phyloP scores from a whole-genome alignment of 2,888 invertebrate species.

The Sarcophaga caerulescens region DNA sequence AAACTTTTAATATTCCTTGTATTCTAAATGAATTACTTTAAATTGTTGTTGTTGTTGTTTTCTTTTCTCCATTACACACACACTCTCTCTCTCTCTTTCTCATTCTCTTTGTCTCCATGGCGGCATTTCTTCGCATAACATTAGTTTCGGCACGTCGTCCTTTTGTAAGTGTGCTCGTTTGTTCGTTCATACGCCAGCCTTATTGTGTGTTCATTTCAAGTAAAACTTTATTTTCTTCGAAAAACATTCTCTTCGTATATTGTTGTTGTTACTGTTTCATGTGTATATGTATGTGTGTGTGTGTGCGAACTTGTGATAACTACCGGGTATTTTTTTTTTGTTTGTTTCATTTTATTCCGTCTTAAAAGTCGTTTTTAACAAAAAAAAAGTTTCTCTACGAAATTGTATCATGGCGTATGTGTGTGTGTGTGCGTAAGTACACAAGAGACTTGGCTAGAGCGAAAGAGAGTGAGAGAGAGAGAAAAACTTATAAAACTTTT shows the following conservation, averaged over 20 bases:
- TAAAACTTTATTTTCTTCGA: not conserved
- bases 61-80: too few relatives aligned
- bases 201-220: not conserved
- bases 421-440: not conserved
- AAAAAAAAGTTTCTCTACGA: too few relatives aligned
- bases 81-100: not conserved
- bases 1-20: constrained; percentile 37
- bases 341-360: too few relatives aligned
- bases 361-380: too few relatives aligned
- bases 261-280: not conserved
- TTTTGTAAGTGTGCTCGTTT: not conserved
- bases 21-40: constrained; percentile 72
- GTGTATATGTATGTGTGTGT: not conserved
- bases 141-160: not conserved
- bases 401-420: not conserved
- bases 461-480: not conserved
- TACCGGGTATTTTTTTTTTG: too few relatives aligned
- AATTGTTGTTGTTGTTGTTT: not conserved
- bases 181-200: not conserved
- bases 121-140: not conserved
- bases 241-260: not conserved
- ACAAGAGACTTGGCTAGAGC: not conserved
- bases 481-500: constrained; percentile 54
- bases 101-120: not conserved
- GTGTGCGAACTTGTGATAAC: not conserved